These are phyloP conservation scores for Fukomys damarensis DNA, from an alignment of 2,113 vertebrate species.

Conservation along the genomic window DNA sequence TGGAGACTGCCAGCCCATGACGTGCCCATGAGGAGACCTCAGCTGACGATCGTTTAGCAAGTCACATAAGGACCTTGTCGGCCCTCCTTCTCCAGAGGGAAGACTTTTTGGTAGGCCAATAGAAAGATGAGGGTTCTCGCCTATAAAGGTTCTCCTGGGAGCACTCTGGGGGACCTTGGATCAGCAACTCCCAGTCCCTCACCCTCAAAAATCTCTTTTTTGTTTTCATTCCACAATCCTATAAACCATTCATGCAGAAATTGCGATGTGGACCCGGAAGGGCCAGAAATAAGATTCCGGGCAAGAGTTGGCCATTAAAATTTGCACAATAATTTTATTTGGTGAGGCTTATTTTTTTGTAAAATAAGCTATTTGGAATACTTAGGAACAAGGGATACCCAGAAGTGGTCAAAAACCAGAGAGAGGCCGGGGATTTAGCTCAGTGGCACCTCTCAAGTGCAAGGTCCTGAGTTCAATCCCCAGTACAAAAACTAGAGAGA, in stretches of 20 bases:
- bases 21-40: neutral
- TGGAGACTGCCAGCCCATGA: neutral
- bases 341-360: neutral
- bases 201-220: neutral
- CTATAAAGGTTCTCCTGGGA: neutral
- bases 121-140: neutral
- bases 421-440: too few species aligned
- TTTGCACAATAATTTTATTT: neutral
- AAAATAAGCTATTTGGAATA: neutral
- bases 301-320: neutral
- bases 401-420: neutral
- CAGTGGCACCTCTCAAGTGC: too few species aligned
- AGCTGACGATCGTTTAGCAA: neutral
- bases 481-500: neutral
- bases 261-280: neutral
- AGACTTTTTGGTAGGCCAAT: neutral
- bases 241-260: neutral
- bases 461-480: too few species aligned
- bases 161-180: fast-evolving
- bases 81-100: neutral
- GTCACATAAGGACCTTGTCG: neutral
- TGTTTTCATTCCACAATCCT: neutral
- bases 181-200: neutral
- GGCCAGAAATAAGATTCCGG: neutral
- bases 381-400: neutral